Conservation (phyloP, 2,888 invertebrate genomes). For the Bibio marci region DNA sequence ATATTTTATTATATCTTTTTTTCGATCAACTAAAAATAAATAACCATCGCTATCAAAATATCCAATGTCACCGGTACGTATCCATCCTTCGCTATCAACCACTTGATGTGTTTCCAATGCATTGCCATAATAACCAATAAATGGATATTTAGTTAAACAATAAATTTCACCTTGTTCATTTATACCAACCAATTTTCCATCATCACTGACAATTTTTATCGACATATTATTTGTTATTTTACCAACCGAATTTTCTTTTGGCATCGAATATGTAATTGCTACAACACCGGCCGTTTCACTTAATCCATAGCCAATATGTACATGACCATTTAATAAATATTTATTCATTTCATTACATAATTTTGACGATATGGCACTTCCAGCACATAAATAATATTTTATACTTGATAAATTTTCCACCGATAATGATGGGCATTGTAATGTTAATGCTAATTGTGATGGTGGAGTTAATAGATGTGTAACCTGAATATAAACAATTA, state of each 20-base stretch:
- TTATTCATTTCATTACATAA: constrained; percentile 9
- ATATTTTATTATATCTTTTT: constrained; percentile 21
- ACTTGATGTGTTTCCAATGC: constrained; percentile 9
- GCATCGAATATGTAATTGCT: not conserved
- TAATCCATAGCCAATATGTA: constrained; percentile 13
- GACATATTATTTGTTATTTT: constrained; percentile 16
- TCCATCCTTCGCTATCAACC: constrained; percentile 23
- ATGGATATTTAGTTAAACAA: constrained; percentile 16
- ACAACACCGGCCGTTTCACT: constrained; percentile 10
- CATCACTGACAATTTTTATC: constrained; percentile 17
- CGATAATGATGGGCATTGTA: constrained; percentile 1
- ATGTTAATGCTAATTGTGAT: constrained; percentile 2
- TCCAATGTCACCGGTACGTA: constrained; percentile 26
- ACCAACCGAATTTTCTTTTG: constrained; percentile 16
- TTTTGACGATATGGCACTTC: constrained; percentile 5
- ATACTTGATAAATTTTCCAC: constrained; percentile 5
- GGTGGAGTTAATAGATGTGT: constrained; percentile 3
- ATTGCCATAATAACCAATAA: constrained; percentile 25
- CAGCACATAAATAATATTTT: not conserved
- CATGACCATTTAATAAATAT: constrained; percentile 7
- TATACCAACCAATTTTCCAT: constrained; percentile 16
- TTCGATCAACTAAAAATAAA: constrained; percentile 19
- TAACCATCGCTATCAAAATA: constrained; percentile 24
- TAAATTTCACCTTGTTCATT: constrained; percentile 24
- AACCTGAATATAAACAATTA: too few relatives aligned